These are phyloP conservation scores for Rhea americana DNA, from an alignment of 2,113 vertebrate genomes.

Conservation along the genomic window DNA sequence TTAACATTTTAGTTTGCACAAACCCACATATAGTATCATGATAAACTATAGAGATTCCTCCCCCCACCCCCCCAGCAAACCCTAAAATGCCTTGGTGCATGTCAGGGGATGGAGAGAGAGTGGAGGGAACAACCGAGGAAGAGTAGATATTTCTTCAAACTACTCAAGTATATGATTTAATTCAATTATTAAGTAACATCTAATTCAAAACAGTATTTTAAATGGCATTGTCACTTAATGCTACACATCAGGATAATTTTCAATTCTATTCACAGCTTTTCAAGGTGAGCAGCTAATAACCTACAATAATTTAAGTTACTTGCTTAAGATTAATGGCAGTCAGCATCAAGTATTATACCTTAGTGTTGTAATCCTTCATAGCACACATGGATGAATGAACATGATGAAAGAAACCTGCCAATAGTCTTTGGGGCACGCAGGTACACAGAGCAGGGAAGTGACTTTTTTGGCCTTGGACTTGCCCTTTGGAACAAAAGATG, in stretches of 20 bases:
- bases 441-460: not conserved
- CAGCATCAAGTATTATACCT: constrained; percentile 49
- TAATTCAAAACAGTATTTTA: constrained; percentile 27
- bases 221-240: not conserved
- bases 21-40: not conserved
- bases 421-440: not conserved
- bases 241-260: constrained; percentile 49
- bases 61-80: not conserved
- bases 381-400: constrained; percentile 4
- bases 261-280: constrained; percentile 66
- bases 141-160: not conserved
- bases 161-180: not conserved
- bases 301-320: constrained; percentile 51
- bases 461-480: constrained; percentile 23
- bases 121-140: not conserved
- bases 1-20: constrained; percentile 17
- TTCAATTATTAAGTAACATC: not conserved
- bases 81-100: not conserved
- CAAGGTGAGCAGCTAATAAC: constrained; percentile 74
- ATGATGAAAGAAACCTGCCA: constrained; percentile 23
- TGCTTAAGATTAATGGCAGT: constrained; percentile 62
- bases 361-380: constrained; percentile 34
- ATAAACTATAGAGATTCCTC: not conserved
- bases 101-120: too few relatives aligned
- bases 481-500: not conserved